phyloP scores from a whole-genome alignment of 1,140 invertebrate genomes.

The Ruditapes philippinarum region DNA sequence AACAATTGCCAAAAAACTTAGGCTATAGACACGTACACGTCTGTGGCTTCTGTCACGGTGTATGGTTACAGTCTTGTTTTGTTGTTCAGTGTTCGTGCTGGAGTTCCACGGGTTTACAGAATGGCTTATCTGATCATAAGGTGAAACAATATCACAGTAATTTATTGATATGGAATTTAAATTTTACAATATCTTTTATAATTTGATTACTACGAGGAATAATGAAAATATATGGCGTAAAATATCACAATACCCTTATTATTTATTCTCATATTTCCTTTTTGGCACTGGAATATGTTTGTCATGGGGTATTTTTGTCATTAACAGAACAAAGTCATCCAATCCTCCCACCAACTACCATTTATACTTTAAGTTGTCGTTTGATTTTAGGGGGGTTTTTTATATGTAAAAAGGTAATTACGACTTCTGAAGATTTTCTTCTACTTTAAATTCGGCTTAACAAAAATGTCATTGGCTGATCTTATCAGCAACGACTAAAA shows the following conservation, averaged over 20 bases:
- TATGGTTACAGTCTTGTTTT: conserved; percentile 34
- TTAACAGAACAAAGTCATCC: too few relatives aligned
- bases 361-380: too few relatives aligned
- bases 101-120: conserved; percentile 49
- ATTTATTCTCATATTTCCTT: conserved; percentile 30
- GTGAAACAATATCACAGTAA: conserved; percentile 39
- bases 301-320: not conserved
- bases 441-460: too few relatives aligned
- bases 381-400: too few relatives aligned
- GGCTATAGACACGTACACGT: conserved; percentile 1
- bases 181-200: conserved; percentile 44
- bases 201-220: not conserved
- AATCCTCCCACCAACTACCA: too few relatives aligned
- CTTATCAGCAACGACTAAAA: conserved; percentile 40
- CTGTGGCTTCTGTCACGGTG: conserved; percentile 26
- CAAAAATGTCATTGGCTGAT: not conserved
- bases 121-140: conserved; percentile 40
- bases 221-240: too few relatives aligned
- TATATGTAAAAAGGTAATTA: too few relatives aligned
- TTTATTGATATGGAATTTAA: conserved; percentile 42
- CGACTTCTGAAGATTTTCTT: too few relatives aligned
- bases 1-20: conserved; percentile 31
- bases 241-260: not conserved
- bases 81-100: not conserved
- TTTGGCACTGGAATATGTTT: conserved; percentile 35